Base-by-base conservation (phyloP, 1,140 invertebrate genomes). In the Heliconius hermathena region DNA sequence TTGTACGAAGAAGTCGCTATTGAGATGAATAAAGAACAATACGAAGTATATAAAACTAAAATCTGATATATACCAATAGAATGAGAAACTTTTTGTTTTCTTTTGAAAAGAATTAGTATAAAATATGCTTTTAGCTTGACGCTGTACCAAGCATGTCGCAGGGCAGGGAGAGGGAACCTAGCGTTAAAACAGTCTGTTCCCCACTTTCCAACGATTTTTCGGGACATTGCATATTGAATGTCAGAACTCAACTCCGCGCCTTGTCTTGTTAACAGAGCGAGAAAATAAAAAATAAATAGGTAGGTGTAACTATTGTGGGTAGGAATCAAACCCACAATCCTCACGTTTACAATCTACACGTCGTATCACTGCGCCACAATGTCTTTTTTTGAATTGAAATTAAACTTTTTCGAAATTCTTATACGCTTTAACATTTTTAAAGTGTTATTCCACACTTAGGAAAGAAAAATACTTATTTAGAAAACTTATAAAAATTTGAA, bases 11-110 rank as follows among this genome's bases (percentile, higher is more conserved):
- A 66, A 22, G 60, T 66, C 60, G 60, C 60, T 22, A 29, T 66
- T 66, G 60, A 22, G 9, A 66, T 66, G 60, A 66, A 66, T 66
- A 66, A 66, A 66, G 60, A 66, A 66, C 60, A 66, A 66, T 66
- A 66, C 60, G 13, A 66, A 66, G 60, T 66, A 22, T 66, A 16
- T 11, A 13, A 66, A 66, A 66, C 60, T 66, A 66, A 66, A 66
- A 16, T 29, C 22, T 29, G n/a, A 66, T 66, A 66, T 9, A 26
- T 11, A 66, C 1, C 60, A 26, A 29, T 66, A 26, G 60, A 29
- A 66, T 9, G 22, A n/a, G 22, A 66, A 26, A 26, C 9, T 66
- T 66, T 26, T 66, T 29, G n/a, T 26, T 66, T 29, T 66, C 60
- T 16, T n/a, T 22, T 46, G 41, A 46, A 13, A 13, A 46, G 11